phyloP scores from a whole-genome alignment of 2,113 vertebrate species.

The Orycteropus afer region DNA sequence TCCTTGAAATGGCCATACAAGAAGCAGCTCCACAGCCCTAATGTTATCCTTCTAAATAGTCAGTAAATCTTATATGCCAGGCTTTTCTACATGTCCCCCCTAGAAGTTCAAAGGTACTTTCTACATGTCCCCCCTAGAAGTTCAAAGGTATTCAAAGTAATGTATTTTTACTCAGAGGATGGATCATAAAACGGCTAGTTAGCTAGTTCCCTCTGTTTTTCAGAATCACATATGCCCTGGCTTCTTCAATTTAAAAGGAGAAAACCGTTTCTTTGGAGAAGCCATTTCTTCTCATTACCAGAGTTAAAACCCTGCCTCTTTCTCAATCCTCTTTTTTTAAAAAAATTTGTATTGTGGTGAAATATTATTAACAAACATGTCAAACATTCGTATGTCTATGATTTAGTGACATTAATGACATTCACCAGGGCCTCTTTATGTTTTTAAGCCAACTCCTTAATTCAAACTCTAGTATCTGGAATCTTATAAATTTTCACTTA shows the following conservation, averaged over 20 bases:
- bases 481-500: constrained; percentile 4
- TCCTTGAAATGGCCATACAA: neutral
- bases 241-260: constrained; percentile 40
- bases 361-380: neutral
- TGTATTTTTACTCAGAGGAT: constrained; percentile 21
- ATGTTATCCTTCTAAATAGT: neutral
- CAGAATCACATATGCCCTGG: constrained; percentile 34
- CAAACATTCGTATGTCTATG: neutral
- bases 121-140: neutral
- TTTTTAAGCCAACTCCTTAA: constrained; percentile 22
- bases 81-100: neutral
- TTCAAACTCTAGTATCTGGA: constrained; percentile 8
- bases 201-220: constrained; percentile 7
- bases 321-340: neutral
- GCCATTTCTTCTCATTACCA: neutral
- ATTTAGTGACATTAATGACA: too few species aligned
- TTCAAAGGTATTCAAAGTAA: too few species aligned
- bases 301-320: neutral
- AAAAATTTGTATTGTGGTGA: neutral
- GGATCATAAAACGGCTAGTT: constrained; percentile 13
- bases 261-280: neutral
- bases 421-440: neutral
- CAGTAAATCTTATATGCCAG: neutral
- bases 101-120: neutral
- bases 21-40: neutral